These are phyloP conservation scores for Gallinago nigripennis DNA, from an alignment of 2,797 vertebrate genomes.

Conservation along the genomic window DNA sequence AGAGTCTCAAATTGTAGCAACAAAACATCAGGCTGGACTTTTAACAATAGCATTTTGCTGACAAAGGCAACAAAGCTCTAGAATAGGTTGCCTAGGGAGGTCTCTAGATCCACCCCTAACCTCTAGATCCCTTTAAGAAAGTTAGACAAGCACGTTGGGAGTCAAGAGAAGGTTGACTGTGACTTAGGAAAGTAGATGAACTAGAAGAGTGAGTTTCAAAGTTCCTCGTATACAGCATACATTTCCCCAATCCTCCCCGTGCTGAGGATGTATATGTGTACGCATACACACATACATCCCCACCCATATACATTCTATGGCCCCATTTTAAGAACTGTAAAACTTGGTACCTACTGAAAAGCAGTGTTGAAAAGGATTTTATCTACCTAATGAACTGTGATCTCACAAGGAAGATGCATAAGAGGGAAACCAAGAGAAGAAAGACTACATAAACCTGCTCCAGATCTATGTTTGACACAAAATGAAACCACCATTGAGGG, in stretches of 20 bases:
- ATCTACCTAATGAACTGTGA: background rate
- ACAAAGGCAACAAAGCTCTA: background rate
- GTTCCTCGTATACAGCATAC: background rate
- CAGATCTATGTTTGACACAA: rapidly evolving
- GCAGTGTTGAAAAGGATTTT: background rate
- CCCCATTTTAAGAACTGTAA: background rate
- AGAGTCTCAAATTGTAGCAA: background rate
- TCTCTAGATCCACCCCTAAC: background rate
- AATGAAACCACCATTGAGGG: background rate
- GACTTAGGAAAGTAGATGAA: background rate
- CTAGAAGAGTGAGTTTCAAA: background rate
- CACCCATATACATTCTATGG: background rate
- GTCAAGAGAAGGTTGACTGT: background rate
- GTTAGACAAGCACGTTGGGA: background rate
- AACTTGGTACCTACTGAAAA: background rate
- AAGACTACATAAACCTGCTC: background rate
- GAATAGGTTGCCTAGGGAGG: background rate
- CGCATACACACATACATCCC: too few species aligned
- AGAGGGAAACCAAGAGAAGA: background rate
- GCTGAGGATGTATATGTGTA: background rate
- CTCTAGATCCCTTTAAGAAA: background rate
- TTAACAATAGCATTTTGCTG: background rate
- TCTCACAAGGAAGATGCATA: background rate
- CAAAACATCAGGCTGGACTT: background rate
- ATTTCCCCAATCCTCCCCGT: background rate